Evolutionary conservation across 2,888 invertebrate genomes (phyloP).

Genomic region (Hypolimnas misippus): DNA sequence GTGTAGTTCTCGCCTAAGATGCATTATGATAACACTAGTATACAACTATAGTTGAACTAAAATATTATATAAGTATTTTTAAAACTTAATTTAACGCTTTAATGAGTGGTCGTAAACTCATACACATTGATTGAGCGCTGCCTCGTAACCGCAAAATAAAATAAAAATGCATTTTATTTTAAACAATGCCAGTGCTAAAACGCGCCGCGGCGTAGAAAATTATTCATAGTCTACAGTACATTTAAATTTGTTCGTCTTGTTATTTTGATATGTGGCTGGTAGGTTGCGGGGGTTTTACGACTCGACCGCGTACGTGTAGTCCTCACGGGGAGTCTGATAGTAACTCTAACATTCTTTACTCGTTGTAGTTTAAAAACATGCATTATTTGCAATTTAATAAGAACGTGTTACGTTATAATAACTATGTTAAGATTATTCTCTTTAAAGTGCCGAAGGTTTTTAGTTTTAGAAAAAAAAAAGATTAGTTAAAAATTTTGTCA

Average conservation of each 20-base stretch:
- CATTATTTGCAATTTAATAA: neutral
- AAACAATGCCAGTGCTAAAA: neutral
- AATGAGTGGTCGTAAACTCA: too few species aligned
- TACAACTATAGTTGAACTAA: too few species aligned
- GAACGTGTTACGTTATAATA: too few species aligned
- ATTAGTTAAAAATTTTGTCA: too few species aligned
- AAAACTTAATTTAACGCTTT: too few species aligned
- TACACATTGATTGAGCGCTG: too few species aligned
- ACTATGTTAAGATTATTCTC: too few species aligned
- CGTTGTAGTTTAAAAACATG: neutral
- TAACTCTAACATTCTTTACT: constrained; percentile 5
- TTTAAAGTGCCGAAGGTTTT: too few species aligned
- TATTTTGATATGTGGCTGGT: constrained; percentile 21
- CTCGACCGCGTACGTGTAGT: constrained; percentile 21
- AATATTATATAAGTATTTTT: too few species aligned
- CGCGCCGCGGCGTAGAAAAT: constrained; percentile 14
- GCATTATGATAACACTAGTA: too few species aligned
- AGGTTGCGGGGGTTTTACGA: constrained; percentile 23
- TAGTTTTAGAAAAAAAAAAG: too few species aligned
- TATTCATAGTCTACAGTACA: constrained; percentile 16
- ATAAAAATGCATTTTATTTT: constrained; percentile 5
- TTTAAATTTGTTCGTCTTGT: constrained; percentile 25
- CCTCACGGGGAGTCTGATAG: constrained; percentile 26
- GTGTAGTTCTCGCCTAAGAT: too few species aligned
- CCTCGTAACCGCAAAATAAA: neutral